Evolutionary conservation across 2,113 vertebrate species (phyloP).

Genomic region (Martes martes): DNA sequence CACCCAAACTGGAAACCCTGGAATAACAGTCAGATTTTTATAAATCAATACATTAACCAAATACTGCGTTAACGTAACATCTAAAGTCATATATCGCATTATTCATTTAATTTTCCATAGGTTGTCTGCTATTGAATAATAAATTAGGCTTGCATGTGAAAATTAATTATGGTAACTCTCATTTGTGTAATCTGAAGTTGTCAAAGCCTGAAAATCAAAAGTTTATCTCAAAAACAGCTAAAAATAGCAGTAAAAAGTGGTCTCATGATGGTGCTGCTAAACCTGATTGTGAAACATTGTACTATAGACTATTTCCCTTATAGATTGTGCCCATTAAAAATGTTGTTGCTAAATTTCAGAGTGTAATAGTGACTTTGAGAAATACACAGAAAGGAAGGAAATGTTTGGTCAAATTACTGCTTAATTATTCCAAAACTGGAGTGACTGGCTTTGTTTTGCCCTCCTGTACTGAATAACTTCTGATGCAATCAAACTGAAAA

Average conservation of each 20-base stretch:
- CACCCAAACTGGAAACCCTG: neutral
- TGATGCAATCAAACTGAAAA: constrained; percentile 78
- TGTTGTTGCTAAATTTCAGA: constrained; percentile 61
- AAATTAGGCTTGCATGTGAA: neutral
- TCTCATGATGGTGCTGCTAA: constrained; percentile 27
- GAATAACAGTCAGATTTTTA: neutral
- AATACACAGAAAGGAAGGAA: constrained; percentile 81
- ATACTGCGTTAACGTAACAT: neutral
- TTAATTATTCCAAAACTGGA: constrained; percentile 82
- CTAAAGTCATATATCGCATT: neutral
- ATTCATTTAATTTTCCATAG: constrained; percentile 4
- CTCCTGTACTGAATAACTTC: constrained; percentile 87
- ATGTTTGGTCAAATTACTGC: constrained; percentile 84
- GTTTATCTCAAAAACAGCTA: constrained; percentile 46
- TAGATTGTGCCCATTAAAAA: constrained; percentile 53
- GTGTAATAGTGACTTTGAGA: constrained; percentile 76
- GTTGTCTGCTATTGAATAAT: neutral
- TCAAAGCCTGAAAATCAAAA: constrained; percentile 42
- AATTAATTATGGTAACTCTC: neutral
- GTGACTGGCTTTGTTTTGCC: constrained; percentile 86
- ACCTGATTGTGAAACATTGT: constrained; percentile 42
- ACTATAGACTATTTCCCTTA: constrained; percentile 57
- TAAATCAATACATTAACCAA: neutral
- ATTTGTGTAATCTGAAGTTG: constrained; percentile 13
- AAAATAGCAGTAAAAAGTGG: constrained; percentile 37